phyloP scores from a whole-genome alignment of 2,888 invertebrate genomes.

The Cheiracanthium punctorium region DNA sequence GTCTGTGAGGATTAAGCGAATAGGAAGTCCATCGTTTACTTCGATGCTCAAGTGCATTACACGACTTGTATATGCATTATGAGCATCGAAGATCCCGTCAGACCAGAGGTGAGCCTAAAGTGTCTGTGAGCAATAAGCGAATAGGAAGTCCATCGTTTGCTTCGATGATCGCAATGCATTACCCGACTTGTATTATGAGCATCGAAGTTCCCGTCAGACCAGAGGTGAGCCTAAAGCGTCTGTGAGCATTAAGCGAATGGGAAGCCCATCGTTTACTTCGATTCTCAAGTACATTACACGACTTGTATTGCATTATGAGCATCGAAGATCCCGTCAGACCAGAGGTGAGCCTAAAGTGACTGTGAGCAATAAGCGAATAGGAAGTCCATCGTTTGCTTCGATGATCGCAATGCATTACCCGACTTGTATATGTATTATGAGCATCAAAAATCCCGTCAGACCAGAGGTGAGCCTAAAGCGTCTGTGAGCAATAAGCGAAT shows the following conservation, averaged over 20 bases:
- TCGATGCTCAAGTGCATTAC: too few relatives aligned
- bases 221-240: conserved; percentile 83
- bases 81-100: conserved; percentile 99
- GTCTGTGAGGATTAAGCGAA: too few relatives aligned
- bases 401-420: conserved; percentile 93
- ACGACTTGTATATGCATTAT: conserved; percentile 96
- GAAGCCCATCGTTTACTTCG: too few relatives aligned
- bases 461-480: conserved; percentile 91
- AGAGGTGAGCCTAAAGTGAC: conserved; percentile 83
- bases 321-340: conserved; percentile 99
- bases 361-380: too few relatives aligned
- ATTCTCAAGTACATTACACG: too few relatives aligned
- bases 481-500: too few relatives aligned
- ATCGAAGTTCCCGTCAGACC: conserved; percentile 99
- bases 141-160: too few relatives aligned
- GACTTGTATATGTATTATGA: conserved; percentile 96
- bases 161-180: too few relatives aligned
- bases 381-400: too few relatives aligned
- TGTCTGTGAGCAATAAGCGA: too few relatives aligned
- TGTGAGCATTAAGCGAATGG: too few relatives aligned
- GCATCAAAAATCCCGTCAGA: conserved; percentile 99
- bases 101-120: conserved; percentile 92
- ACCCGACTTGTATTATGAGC: conserved; percentile 95
- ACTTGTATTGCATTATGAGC: conserved; percentile 96
- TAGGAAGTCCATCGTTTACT: too few relatives aligned